These are phyloP conservation scores for Murina feae DNA, from an alignment of 2,113 vertebrate species.

Conservation along the genomic window DNA sequence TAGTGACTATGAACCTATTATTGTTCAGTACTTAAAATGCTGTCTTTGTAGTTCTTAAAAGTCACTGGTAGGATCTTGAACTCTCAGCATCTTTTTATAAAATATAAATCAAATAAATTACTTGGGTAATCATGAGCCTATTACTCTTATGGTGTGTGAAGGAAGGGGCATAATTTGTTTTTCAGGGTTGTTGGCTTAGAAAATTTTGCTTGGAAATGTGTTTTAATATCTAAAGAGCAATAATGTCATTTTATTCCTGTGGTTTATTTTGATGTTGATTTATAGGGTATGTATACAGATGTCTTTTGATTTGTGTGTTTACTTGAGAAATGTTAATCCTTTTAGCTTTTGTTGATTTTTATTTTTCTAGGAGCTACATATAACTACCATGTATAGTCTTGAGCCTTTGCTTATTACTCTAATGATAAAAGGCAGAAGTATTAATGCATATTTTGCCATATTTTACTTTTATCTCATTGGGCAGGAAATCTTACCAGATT, in stretches of 20 bases:
- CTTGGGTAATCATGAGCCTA: neutral
- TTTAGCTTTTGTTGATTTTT: neutral
- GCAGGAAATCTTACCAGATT: neutral
- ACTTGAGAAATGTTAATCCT: neutral
- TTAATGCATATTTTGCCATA: neutral
- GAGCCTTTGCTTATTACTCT: neutral
- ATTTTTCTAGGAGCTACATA: neutral
- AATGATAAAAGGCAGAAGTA: neutral
- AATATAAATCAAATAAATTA: neutral
- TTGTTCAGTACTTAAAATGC: neutral
- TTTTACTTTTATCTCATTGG: conserved; percentile 30
- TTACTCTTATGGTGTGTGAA: neutral
- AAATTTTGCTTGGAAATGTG: neutral
- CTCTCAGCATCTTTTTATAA: conserved; percentile 21
- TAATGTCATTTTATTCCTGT: neutral
- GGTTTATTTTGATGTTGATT: neutral
- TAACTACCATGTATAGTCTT: neutral
- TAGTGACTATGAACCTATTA: neutral
- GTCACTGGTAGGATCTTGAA: neutral
- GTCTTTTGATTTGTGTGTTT: neutral
- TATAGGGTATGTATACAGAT: neutral
- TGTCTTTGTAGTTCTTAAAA: neutral
- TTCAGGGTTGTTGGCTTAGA: conserved; percentile 3
- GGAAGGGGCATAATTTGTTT: conserved; percentile 1
- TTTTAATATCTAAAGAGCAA: neutral